Evolutionary conservation across 2,888 invertebrate genomes (phyloP), one percentile per base, ranked within the genome.

Genomic region (Xestia rhomboidea): DNA sequence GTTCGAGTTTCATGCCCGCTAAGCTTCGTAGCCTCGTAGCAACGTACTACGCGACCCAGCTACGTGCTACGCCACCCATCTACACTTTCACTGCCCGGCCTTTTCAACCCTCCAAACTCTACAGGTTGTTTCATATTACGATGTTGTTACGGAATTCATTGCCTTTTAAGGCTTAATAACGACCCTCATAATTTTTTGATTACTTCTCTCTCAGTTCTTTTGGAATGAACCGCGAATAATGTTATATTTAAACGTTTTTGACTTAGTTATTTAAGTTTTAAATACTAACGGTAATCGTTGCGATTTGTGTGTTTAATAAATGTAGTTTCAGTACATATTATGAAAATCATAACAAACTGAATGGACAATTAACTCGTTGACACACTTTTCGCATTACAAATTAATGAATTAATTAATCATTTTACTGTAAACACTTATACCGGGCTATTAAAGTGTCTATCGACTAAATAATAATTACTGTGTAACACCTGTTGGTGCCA

Each of bases 131-230:
- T 73, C 49, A 76, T 73, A 76, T 82, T 82, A 76, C 71, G 77
- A 85, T 79, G 86, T 77, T 86, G 77, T 87, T 85, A 76, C 49
- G 30, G 74, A 84, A 82, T 84, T 86, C 76, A 87, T 84, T 82
- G 88, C 86, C 69, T 74, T 79, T 86, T 76, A 82, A 82, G 72
- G 79, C 66, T 76, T 73, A 71, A 74, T 82, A 79, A 87, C 72
- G 79, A 68, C 64, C 73, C 67, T 76, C 77, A 74, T 77, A 84
- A 74, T 77, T 69, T 82, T 87, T 84, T 79, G 54, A 85, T 77
- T 72, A 72, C 69, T 62, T 69, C 34, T 74, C 38, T 68, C 30
- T 74, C 44, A 71, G 77, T 77, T 74, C 57, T 68, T 71, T 71
- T 66, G 27, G 30, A 44, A 66, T 46, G 18, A 30, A 67, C 62